These are phyloP conservation scores for Drosophila burlai DNA, from an alignment of 1,140 invertebrate species.

Conservation along the genomic window DNA sequence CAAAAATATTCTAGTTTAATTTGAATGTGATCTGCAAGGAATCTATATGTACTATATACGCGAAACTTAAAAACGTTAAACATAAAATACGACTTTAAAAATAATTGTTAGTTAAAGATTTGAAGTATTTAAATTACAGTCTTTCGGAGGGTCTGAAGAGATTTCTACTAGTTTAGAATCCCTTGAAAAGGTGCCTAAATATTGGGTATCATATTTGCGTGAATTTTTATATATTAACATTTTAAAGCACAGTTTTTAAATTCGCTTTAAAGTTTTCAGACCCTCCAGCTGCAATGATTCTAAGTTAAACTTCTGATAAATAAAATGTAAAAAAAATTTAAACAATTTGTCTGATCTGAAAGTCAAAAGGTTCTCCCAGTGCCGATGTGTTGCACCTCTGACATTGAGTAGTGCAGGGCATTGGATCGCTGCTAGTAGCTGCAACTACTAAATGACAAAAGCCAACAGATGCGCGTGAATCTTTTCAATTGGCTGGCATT, in stretches of 20 bases:
- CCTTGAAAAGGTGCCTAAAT: background rate
- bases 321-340: background rate
- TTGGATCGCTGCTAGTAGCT: constrained; percentile 9
- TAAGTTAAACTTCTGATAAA: background rate
- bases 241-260: background rate
- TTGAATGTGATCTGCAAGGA: background rate
- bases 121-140: background rate
- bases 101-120: background rate
- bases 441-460: constrained; percentile 46
- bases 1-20: background rate
- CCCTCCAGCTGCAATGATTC: background rate
- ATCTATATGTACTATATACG: no score
- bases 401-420: constrained; percentile 56
- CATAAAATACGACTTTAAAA: background rate
- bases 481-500: constrained; percentile 77
- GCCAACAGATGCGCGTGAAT: constrained; percentile 58
- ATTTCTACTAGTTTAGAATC: background rate
- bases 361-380: background rate
- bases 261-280: no score
- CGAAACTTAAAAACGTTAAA: no score
- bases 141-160: no score
- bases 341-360: background rate
- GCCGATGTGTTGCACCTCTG: constrained; percentile 34
- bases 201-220: background rate
- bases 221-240: background rate